Percentiles rank a stretch among this genome's conserved stretches.
These are phyloP conservation scores for Bambusicola thoracicus DNA, from an alignment of 2,113 vertebrate genomes.

Conservation along the genomic window DNA sequence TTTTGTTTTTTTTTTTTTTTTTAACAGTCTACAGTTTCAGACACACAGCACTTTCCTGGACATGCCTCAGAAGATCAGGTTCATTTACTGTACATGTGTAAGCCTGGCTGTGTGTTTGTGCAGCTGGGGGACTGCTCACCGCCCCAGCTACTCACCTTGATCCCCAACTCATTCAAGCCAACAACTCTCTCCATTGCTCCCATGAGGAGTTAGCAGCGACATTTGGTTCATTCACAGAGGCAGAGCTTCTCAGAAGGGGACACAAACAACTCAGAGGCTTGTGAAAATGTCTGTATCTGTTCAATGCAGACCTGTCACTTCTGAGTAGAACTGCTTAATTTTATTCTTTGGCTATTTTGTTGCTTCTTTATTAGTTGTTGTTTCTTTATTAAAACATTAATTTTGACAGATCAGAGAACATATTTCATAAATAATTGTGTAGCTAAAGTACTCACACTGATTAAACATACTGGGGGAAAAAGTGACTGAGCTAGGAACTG, in stretches of 20 bases:
- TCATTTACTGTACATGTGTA: neutral
- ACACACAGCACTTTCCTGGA: neutral
- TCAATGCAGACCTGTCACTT: neutral
- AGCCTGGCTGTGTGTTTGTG: neutral
- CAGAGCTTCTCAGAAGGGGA: accelerated
- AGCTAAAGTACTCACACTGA: neutral
- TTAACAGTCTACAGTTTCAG: neutral
- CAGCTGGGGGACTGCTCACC: neutral
- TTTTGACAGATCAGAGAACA: neutral
- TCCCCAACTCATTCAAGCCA: neutral
- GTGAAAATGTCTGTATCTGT: neutral
- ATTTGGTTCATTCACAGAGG: neutral
- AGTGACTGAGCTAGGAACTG: neutral
- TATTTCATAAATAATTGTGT: neutral
- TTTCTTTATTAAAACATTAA: neutral
- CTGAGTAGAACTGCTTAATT: neutral
- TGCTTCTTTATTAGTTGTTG: neutral
- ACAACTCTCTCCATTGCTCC: neutral
- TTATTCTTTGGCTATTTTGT: neutral
- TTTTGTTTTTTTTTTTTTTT: neutral
- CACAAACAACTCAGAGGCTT: neutral
- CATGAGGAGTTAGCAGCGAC: neutral
- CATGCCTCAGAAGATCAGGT: neutral
- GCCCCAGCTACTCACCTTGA: accelerated
- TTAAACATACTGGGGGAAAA: neutral